Base-by-base conservation (phyloP, 1,140 invertebrate genomes). In the Dermatophagoides farinae region DNA sequence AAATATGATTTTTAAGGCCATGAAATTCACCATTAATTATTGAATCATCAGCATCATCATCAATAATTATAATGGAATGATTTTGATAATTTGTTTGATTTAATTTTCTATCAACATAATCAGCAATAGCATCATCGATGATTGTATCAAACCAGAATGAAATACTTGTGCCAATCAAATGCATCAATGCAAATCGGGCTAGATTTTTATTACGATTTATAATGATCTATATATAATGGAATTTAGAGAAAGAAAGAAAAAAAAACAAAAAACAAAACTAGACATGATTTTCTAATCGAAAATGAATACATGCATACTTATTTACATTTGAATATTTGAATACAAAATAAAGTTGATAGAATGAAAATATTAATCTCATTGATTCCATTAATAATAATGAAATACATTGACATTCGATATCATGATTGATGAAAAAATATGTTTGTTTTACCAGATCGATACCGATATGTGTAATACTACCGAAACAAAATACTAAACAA, bases 241-340 rank as follows among this genome's bases (percentile, higher is more conserved):
- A 52, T 38, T 6, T 6, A 18, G 11, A 23, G 14, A 25, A 25
- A 6, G 39, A 55, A 55, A 38, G 25, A 25, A 25, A 49, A 41
- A 43, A 11, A 62, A 22, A 40, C 16, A 49, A 23, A 18, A 50
- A 38, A 22, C 25, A 47, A 25, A 53, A 16, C 16, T 52, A 50
- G 6, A 61, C 18, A 39, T 41, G 14, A 38, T n/a, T n/a, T 5
- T 57, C 9, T 22, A n/a, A 64, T n/a, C n/a, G n/a, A n/a, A n/a
- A n/a, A n/a, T n/a, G 31, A 31, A 31, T 31, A 31, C 2, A 4
- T 4, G 2, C 31, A 31, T 4, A 31, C 8, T 31, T 31, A 4
- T 31, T 80, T 69, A 83, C 80, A 67, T 83, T 84, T 2, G 81
- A 83, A 68, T 83, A 84, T 70, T 84, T 84, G 70, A 83, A 84